Percentiles rank a stretch among this genome's conserved stretches.
Conservation (phyloP, 2,888 invertebrate genomes). For the Osmoderma eremita region DNA sequence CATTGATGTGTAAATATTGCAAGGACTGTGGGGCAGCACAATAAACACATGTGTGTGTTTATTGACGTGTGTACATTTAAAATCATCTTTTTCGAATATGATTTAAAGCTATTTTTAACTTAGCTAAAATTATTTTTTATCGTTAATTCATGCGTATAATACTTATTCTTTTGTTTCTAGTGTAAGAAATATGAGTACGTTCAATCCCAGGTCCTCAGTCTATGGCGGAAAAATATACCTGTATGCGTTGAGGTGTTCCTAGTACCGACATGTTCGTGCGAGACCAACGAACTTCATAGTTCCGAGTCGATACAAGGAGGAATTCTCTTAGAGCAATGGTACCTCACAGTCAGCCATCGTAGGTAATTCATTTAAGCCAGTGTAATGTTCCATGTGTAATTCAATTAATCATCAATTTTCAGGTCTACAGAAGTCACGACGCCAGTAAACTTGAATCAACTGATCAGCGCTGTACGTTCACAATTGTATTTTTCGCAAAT, state of each 20-base stretch:
- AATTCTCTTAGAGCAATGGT: slow-evolving; percentile 85
- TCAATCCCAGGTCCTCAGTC: slow-evolving; percentile 68
- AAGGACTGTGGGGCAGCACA: no score
- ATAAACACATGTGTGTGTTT: no score
- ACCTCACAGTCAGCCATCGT: slow-evolving; percentile 72
- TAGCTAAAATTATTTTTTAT: no score
- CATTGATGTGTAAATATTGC: no score
- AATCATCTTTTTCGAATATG: no score
- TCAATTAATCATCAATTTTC: slow-evolving; percentile 37
- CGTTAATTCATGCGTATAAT: no score
- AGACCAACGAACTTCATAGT: slow-evolving; percentile 28
- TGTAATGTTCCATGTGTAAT: slow-evolving; percentile 10
- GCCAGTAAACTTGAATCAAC: slow-evolving; percentile 72
- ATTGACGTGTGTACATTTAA: no score
- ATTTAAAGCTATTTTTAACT: no score
- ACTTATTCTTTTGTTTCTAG: slow-evolving; percentile 57
- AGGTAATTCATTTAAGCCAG: slow-evolving; percentile 62
- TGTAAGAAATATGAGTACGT: slow-evolving; percentile 68
- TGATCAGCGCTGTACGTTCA: slow-evolving; percentile 92
- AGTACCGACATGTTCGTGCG: slow-evolving; percentile 75
- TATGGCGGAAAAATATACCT: slow-evolving; percentile 78
- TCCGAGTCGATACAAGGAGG: slow-evolving; percentile 45
- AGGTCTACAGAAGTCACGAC: slow-evolving; percentile 64
- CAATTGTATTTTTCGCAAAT: slow-evolving; percentile 97
- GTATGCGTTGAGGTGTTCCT: slow-evolving; percentile 85